These are phyloP conservation scores for Caenorhabditis japonica DNA, from an alignment of 2,888 invertebrate species.

Conservation along the genomic window DNA sequence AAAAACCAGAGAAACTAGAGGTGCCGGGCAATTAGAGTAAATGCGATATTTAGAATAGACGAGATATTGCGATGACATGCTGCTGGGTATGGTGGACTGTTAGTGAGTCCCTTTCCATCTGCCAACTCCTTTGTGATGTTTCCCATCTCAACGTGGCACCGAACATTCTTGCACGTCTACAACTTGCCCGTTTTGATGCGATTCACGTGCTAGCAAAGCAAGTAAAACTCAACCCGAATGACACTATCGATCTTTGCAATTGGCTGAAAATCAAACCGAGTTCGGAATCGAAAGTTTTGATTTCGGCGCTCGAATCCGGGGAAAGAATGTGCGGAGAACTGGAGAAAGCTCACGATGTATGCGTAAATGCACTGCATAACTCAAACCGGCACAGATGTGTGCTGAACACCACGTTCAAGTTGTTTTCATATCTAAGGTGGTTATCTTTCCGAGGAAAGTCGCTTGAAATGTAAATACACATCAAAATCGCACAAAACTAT, in stretches of 20 bases:
- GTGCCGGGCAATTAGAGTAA: no score
- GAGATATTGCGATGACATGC: slow-evolving; percentile 28
- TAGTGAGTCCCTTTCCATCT: slow-evolving; percentile 31
- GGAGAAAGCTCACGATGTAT: slow-evolving; percentile 38
- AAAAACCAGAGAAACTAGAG: no score
- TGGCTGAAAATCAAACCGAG: slow-evolving; percentile 39
- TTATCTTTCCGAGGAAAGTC: not conserved
- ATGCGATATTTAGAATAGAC: slow-evolving; percentile 36
- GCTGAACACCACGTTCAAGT: slow-evolving; percentile 22
- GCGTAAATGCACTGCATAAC: slow-evolving; percentile 31
- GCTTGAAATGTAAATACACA: not conserved
- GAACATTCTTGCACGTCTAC: slow-evolving; percentile 26
- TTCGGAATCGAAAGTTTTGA: slow-evolving; percentile 15
- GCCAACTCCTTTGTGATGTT: slow-evolving; percentile 38
- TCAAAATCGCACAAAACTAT: not conserved
- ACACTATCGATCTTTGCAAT: slow-evolving; percentile 4
- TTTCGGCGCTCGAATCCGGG: slow-evolving; percentile 4
- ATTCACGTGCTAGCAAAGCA: slow-evolving; percentile 29
- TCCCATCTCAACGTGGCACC: slow-evolving; percentile 45
- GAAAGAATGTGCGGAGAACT: slow-evolving; percentile 39
- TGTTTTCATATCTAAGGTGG: slow-evolving; percentile 38
- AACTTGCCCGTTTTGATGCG: slow-evolving; percentile 40
- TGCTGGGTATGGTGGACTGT: slow-evolving; percentile 54
- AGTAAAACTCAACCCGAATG: slow-evolving; percentile 39
- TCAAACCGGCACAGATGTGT: slow-evolving; percentile 28